These are phyloP conservation scores for Ptychobarbus kaznakovi DNA, from an alignment of 2,797 vertebrate genomes.

Conservation along the genomic window DNA sequence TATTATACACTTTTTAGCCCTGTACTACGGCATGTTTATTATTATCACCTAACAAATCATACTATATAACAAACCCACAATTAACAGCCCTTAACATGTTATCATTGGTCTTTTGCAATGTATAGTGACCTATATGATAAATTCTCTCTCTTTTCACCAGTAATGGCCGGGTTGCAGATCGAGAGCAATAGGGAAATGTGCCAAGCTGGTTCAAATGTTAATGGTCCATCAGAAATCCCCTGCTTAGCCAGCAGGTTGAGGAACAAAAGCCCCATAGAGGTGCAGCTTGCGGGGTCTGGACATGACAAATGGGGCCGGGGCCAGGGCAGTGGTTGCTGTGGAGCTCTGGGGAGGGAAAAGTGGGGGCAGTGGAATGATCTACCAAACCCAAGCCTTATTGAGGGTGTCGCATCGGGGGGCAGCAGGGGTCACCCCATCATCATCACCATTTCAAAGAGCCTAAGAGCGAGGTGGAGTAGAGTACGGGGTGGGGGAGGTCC, in stretches of 20 bases:
- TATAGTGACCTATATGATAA: slow-evolving; percentile 7
- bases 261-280: slow-evolving; percentile 84
- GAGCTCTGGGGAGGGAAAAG: slow-evolving; percentile 59
- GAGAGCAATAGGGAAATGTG: slow-evolving; percentile 65
- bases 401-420: slow-evolving; percentile 54
- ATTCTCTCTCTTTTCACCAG: slow-evolving; percentile 20
- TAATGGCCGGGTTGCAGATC: slow-evolving; percentile 16
- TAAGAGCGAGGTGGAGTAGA: slow-evolving; percentile 57
- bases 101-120: background rate
- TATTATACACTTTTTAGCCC: background rate
- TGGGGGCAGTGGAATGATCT: slow-evolving; percentile 76
- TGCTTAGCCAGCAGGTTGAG: slow-evolving; percentile 86
- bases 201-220: slow-evolving; percentile 82
- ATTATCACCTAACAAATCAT: slow-evolving; percentile 1
- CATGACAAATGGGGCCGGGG: slow-evolving; percentile 85
- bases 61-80: background rate
- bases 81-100: slow-evolving; percentile 3
- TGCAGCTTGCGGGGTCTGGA: slow-evolving; percentile 78
- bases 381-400: slow-evolving; percentile 45
- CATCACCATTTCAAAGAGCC: slow-evolving; percentile 78
- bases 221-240: slow-evolving; percentile 82
- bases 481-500: slow-evolving; percentile 34
- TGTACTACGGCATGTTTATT: slow-evolving; percentile 1
- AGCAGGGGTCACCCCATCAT: slow-evolving; percentile 60
- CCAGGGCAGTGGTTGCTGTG: slow-evolving; percentile 47